Evolutionary conservation across 2,888 invertebrate species (phyloP), one percentile per base, ranked within the genome.

Genomic region (Vesta saturnalis): DNA sequence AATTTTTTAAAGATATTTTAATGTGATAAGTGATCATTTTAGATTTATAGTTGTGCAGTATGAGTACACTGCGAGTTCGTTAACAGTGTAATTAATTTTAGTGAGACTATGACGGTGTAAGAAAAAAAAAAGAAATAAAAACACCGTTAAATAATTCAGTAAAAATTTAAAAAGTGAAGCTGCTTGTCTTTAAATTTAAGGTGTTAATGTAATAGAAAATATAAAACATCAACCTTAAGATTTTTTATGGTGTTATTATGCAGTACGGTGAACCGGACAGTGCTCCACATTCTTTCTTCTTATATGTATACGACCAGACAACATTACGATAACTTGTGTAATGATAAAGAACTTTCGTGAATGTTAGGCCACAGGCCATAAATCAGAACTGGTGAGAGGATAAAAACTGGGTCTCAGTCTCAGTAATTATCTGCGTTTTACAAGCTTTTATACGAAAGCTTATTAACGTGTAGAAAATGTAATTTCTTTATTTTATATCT

Each of bases 241-340:
- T 49, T 49, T 49, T 49, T 3, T 49, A 49, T 18, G 47, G 47
- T 49, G 10, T 49, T 49, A 49, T 49, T 49, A 49, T 49, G 47
- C 47, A 49, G 47, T 49, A 49, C 47, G 47, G 16, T 49, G 47
- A 49, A 49, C 47, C 47, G 47, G 47, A 15, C 47, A 18, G 16
- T 49, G 47, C 47, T 49, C 47, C 47, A 49, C 47, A 49, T 49
- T 49, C 47, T 18, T 49, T 49, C 47, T 49, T 49, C 47, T 49
- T 49, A 49, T 18, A 49, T 18, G 14, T 43, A 43, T 49, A 49
- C 16, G 47, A 49, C 47, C 47, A 49, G 47, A 49, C 47, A 49
- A 49, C 47, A 49, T 49, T 49, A 49, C 47, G 47, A 49, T 49
- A 49, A 49, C 47, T 49, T 49, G 47, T 49, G 47, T 49, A 49